Percentiles rank a stretch among this genome's conserved stretches.
Conservation (phyloP, 2,888 invertebrate species). For the Euclidia mi region DNA sequence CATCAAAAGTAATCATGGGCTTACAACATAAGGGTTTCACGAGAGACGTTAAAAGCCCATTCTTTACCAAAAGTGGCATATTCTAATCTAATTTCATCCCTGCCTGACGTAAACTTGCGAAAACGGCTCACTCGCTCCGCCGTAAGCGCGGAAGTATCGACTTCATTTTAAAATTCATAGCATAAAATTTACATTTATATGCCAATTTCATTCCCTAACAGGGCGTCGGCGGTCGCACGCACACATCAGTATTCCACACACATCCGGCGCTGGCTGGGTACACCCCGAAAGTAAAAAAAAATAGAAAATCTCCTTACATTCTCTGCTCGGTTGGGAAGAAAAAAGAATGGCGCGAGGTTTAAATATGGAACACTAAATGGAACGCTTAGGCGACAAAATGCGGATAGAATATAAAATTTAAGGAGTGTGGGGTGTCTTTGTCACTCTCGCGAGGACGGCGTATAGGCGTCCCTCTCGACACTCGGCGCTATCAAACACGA, state of each 20-base stretch:
- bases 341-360: conserved; percentile 86
- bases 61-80: conserved; percentile 78
- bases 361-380: conserved; percentile 90
- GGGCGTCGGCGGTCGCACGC: conserved; percentile 85
- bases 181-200: conserved; percentile 90
- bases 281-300: conserved; percentile 80
- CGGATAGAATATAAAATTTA: conserved; percentile 90
- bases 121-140: conserved; percentile 74
- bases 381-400: conserved; percentile 90
- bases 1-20: conserved; percentile 37
- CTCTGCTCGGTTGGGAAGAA: conserved; percentile 79
- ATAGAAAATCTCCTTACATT: conserved; percentile 83
- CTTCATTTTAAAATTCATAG: conserved; percentile 90
- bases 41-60: conserved; percentile 77
- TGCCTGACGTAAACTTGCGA: conserved; percentile 77
- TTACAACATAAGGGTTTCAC: conserved; percentile 32
- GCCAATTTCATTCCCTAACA: conserved; percentile 90
- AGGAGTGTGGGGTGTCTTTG: conserved; percentile 77
- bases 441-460: conserved; percentile 60
- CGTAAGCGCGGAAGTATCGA: conserved; percentile 86
- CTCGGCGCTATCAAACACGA: conserved; percentile 82
- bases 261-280: conserved; percentile 73
- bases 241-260: conserved; percentile 88
- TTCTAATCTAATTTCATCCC: conserved; percentile 88
- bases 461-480: conserved; percentile 68